Evolutionary conservation across 2,797 vertebrate genomes (phyloP).

Genomic region (Cichlasoma orientale): DNA sequence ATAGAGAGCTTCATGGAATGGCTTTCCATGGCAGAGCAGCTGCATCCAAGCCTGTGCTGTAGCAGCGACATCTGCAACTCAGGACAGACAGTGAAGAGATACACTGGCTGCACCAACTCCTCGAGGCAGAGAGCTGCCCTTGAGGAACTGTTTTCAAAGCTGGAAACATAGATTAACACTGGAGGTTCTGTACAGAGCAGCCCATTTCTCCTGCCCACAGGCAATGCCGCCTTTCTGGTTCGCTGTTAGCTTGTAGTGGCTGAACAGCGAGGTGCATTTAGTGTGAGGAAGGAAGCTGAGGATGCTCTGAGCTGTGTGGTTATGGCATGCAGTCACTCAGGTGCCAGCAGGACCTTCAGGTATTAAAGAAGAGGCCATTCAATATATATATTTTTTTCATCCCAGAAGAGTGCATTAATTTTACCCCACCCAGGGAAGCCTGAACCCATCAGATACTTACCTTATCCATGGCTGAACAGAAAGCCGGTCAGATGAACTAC

Average conservation of each 20-base stretch:
- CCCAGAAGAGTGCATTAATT: constrained; percentile 11
- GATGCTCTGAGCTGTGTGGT: constrained; percentile 38
- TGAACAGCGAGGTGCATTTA: constrained; percentile 57
- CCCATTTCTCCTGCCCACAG: constrained; percentile 26
- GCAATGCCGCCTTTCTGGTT: constrained; percentile 44
- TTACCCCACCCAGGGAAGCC: neutral
- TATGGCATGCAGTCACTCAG: constrained; percentile 45
- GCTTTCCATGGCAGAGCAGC: no score
- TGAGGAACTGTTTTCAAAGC: constrained; percentile 35
- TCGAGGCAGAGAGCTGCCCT: neutral
- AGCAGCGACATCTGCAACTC: neutral
- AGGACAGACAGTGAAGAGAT: constrained; percentile 6
- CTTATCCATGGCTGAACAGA: no score
- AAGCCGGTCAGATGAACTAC: neutral
- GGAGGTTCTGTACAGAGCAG: constrained; percentile 27
- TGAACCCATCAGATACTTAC: neutral
- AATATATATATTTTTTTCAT: neutral
- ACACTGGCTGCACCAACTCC: constrained; percentile 13
- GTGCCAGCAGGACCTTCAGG: constrained; percentile 10
- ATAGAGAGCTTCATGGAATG: no score
- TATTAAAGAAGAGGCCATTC: neutral
- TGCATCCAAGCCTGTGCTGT: no score
- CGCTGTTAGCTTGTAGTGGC: constrained; percentile 43
- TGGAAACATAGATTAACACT: constrained; percentile 49
- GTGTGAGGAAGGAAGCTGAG: constrained; percentile 41